These are phyloP conservation scores for Pholis gunnellus DNA, from an alignment of 2,113 vertebrate genomes.

Conservation along the genomic window DNA sequence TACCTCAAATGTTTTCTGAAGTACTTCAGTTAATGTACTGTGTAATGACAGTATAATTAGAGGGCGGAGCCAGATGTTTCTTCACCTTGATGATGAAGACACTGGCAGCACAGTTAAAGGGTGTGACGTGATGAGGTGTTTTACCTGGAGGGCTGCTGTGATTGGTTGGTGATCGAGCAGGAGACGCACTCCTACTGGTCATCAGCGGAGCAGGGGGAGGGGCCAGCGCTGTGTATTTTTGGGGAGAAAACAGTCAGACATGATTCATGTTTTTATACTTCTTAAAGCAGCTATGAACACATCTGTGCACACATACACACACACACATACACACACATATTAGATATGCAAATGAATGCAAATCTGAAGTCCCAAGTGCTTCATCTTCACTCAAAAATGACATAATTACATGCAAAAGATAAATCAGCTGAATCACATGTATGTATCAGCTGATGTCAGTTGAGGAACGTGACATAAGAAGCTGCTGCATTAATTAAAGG, in stretches of 20 bases:
- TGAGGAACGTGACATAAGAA: neutral
- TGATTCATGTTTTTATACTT: constrained; percentile 31
- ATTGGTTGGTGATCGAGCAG: constrained; percentile 57
- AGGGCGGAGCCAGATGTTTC: neutral
- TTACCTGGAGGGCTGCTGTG: constrained; percentile 68
- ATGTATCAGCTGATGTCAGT: neutral
- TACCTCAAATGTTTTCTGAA: no score
- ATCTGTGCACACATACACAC: neutral
- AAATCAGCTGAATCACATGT: constrained; percentile 20
- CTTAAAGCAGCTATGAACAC: constrained; percentile 4
- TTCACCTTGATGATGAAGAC: neutral
- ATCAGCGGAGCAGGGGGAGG: constrained; percentile 40
- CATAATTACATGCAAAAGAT: constrained; percentile 19
- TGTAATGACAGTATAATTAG: no score
- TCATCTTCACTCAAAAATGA: neutral
- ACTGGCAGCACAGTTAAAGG: neutral
- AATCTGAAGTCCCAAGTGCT: constrained; percentile 35
- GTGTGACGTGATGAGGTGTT: neutral
- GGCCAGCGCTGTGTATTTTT: constrained; percentile 55
- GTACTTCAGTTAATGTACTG: no score
- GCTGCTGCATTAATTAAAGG: neutral
- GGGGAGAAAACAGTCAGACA: constrained; percentile 14
- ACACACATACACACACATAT: neutral
- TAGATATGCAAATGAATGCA: constrained; percentile 53
- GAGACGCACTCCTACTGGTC: constrained; percentile 60